Conservation (phyloP, 2,888 invertebrate genomes). For the Teleiodes luculella region DNA sequence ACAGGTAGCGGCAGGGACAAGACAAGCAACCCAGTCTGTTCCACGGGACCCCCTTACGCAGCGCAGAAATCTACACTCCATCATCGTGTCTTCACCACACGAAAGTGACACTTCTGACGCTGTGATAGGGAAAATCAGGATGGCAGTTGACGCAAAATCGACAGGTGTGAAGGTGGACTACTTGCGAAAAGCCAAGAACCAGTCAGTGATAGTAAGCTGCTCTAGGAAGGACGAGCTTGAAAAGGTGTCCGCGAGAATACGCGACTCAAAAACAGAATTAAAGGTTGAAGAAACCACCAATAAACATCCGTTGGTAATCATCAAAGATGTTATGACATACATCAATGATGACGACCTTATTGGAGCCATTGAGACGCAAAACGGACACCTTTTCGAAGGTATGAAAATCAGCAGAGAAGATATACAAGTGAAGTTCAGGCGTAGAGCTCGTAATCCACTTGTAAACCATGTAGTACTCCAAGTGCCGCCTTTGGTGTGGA, state of each 20-base stretch:
- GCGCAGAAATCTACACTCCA: too few relatives aligned
- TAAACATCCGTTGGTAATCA: too few relatives aligned
- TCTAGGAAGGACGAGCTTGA: neutral
- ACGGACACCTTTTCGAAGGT: neutral
- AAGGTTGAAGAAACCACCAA: neutral
- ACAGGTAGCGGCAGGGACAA: too few relatives aligned
- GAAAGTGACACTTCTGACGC: neutral
- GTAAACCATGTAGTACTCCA: constrained; percentile 1
- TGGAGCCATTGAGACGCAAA: neutral
- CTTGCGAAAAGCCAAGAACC: constrained; percentile 3
- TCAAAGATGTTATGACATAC: too few relatives aligned
- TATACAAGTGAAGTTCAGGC: neutral
- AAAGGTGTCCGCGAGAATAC: too few relatives aligned
- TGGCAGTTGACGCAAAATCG: constrained; percentile 2
- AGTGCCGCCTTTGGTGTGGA: neutral
- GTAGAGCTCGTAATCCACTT: constrained; percentile 5
- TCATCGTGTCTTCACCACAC: neutral
- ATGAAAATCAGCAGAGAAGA: too few relatives aligned
- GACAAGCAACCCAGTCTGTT: neutral
- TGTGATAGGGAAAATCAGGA: neutral
- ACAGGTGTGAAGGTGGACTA: neutral
- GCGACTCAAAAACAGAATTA: too few relatives aligned
- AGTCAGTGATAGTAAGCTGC: constrained; percentile 7
- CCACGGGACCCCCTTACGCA: too few relatives aligned
- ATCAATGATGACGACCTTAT: too few relatives aligned